These are phyloP conservation scores for Hyles lineata DNA, from an alignment of 2,888 invertebrate genomes.

Conservation along the genomic window DNA sequence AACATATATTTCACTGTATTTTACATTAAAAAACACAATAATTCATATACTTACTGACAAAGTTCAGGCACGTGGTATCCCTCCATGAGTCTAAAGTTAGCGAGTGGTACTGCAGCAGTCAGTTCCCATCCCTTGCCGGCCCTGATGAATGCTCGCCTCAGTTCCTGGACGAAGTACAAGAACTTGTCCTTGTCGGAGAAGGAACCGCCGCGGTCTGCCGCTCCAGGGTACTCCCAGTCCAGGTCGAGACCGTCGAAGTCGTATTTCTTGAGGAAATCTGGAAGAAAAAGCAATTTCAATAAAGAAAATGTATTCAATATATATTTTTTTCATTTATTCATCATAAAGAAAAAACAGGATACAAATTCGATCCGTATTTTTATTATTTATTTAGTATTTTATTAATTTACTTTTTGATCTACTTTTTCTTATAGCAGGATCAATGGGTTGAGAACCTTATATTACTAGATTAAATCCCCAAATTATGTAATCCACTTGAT, in stretches of 20 bases:
- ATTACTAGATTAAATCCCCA: no score
- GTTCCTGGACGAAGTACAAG: slow-evolving; percentile 92
- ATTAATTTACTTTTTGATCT: no score
- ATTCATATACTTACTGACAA: slow-evolving; percentile 88
- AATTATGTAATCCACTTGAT: no score
- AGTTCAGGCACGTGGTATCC: slow-evolving; percentile 96
- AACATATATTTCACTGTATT: no score
- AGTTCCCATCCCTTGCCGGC: slow-evolving; percentile 92
- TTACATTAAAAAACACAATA: not conserved
- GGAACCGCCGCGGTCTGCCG: slow-evolving; percentile 93
- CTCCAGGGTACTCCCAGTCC: slow-evolving; percentile 97
- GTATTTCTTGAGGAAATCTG: slow-evolving; percentile 90
- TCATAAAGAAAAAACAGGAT: no score
- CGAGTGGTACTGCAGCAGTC: slow-evolving; percentile 95
- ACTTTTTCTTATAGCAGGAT: no score
- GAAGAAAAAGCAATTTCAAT: slow-evolving; percentile 22
- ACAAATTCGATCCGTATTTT: no score
- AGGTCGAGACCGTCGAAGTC: slow-evolving; percentile 94
- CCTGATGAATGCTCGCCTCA: slow-evolving; percentile 90
- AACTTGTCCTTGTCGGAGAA: slow-evolving; percentile 94
- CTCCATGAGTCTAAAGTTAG: slow-evolving; percentile 93
- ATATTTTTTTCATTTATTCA: no score
- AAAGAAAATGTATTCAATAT: not conserved
- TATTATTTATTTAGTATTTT: no score
- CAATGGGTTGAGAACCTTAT: no score